A percentile compares a stretch with the other conserved stretches of the same genome.
Conservation (phyloP, 2,113 vertebrate genomes). For the Pollachius pollachius region DNA sequence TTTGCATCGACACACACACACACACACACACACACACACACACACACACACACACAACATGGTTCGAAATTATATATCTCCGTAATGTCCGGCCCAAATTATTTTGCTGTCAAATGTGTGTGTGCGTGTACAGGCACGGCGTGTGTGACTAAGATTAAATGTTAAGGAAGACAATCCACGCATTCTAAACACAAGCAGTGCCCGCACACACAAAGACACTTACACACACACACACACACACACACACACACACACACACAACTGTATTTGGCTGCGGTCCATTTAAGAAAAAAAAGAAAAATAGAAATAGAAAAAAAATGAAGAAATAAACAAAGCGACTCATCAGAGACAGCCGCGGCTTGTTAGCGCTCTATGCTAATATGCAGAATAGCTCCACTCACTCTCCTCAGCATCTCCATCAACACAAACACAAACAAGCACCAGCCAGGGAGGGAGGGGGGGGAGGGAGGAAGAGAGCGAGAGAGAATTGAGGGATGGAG, state of each 20-base stretch:
- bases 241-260: conserved; percentile 6
- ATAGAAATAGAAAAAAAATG: conserved; percentile 6
- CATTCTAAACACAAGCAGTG: not conserved
- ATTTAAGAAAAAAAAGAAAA: conserved; percentile 40
- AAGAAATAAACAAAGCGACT: conserved; percentile 58
- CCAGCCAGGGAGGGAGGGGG: no score
- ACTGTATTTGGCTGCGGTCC: conserved; percentile 20
- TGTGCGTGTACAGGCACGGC: conserved; percentile 9
- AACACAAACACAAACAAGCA: conserved; percentile 58
- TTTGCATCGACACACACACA: conserved; percentile 43
- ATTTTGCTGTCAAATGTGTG: not conserved
- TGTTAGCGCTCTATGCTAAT: conserved; percentile 55
- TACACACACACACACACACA: not conserved
- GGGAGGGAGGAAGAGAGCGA: not conserved
- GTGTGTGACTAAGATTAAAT: conserved; percentile 16
- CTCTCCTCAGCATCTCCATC: conserved; percentile 52
- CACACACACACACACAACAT: conserved; percentile 38
- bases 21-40: conserved; percentile 52
- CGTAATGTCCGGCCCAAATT: not conserved
- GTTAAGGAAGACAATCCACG: conserved; percentile 2
- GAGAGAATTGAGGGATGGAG: conserved; percentile 27
- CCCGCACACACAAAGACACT: conserved; percentile 4
- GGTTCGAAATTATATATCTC: conserved; percentile 37
- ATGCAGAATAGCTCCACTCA: conserved; percentile 56
- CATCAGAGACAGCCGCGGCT: conserved; percentile 56